A percentile compares a stretch with the other conserved stretches of the same genome.
Evolutionary conservation across 2,888 invertebrate species (phyloP).

Genomic region (Drosophila acutilabella): DNA sequence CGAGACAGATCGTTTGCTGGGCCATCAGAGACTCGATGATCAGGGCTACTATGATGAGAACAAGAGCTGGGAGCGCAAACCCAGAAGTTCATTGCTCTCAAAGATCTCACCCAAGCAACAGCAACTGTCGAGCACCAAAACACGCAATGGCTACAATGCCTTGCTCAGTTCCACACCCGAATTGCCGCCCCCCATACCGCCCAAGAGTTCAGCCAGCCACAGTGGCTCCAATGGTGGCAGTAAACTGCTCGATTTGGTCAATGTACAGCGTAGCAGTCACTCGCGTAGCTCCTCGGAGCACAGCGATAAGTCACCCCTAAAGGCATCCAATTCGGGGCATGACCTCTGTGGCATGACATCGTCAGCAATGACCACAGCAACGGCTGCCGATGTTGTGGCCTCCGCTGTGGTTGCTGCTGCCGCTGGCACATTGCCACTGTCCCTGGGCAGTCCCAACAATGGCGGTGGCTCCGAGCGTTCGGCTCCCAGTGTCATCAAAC

Average conservation of each 20-base stretch:
- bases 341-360: conserved; percentile 43
- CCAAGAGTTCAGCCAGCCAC: conserved; percentile 69
- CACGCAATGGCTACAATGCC: conserved; percentile 85
- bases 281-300: conserved; percentile 84
- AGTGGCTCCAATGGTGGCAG: conserved; percentile 29
- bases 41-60: conserved; percentile 96
- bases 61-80: conserved; percentile 84
- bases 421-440: conserved; percentile 60
- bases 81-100: conserved; percentile 82
- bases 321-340: conserved; percentile 60
- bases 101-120: conserved; percentile 85
- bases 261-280: conserved; percentile 63
- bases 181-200: conserved; percentile 83
- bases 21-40: conserved; percentile 97
- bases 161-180: conserved; percentile 84
- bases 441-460: conserved; percentile 85
- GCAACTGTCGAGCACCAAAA: conserved; percentile 82
- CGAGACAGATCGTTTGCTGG: conserved; percentile 97
- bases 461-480: conserved; percentile 85
- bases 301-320: conserved; percentile 86
- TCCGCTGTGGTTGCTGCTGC: conserved; percentile 59
- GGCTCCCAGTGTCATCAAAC: conserved; percentile 72
- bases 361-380: conserved; percentile 35
- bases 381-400: conserved; percentile 73
- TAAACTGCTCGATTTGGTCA: conserved; percentile 80